Percentiles rank a stretch among this genome's conserved stretches.
Conservation (phyloP, 2,113 vertebrate species). For the Brachyhypopomus occidentalis region DNA sequence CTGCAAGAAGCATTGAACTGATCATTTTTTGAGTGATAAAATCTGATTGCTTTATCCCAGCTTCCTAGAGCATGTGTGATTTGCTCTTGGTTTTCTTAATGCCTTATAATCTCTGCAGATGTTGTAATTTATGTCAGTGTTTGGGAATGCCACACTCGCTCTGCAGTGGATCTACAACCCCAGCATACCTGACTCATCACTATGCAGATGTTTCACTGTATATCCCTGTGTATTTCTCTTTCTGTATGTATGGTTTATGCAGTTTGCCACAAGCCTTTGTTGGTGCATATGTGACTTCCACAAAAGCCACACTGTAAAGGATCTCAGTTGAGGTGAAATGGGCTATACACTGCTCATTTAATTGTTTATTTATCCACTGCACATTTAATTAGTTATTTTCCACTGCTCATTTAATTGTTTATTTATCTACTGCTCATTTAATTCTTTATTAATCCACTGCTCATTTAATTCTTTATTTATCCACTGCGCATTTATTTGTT, state of each 20-base stretch:
- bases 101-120: slow-evolving; percentile 76
- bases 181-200: slow-evolving; percentile 51
- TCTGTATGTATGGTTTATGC: slow-evolving; percentile 61
- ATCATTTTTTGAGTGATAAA: background rate
- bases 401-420: background rate
- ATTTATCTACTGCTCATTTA: background rate
- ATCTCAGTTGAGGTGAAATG: slow-evolving; percentile 76
- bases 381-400: background rate
- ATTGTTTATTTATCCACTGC: background rate
- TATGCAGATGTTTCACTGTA: slow-evolving; percentile 75
- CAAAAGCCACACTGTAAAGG: slow-evolving; percentile 72
- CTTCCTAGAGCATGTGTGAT: slow-evolving; percentile 43
- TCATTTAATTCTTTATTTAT: background rate
- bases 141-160: slow-evolving; percentile 49
- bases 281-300: slow-evolving; percentile 80
- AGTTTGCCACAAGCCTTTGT: slow-evolving; percentile 75
- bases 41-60: slow-evolving; percentile 17
- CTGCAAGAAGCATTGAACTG: no score
- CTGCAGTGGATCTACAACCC: slow-evolving; percentile 48
- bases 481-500: background rate
- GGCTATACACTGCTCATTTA: background rate
- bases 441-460: no score
- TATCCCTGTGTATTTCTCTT: slow-evolving; percentile 71
- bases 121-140: slow-evolving; percentile 62
- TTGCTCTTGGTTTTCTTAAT: slow-evolving; percentile 76